Conservation (phyloP, 2,888 invertebrate species). For the Rotaria magnacalcarata region DNA sequence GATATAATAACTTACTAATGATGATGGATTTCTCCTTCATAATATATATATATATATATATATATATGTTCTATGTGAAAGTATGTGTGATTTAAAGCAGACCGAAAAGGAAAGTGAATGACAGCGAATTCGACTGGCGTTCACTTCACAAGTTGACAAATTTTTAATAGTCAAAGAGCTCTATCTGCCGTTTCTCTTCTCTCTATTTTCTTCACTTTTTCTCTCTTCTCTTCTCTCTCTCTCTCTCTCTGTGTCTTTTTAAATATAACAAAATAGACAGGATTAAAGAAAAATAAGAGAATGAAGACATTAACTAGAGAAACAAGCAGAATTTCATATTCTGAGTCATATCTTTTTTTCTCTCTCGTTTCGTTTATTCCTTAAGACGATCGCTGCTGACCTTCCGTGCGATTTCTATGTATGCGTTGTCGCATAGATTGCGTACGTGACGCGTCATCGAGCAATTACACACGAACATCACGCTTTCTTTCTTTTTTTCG, state of each 20-base stretch:
- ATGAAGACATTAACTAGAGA: background rate
- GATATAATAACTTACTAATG: background rate
- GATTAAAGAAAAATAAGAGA: background rate
- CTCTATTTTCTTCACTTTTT: background rate
- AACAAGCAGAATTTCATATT: background rate
- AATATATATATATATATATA: no score
- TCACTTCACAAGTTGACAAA: constrained; percentile 1
- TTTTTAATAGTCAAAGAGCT: background rate
- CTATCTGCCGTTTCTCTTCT: background rate
- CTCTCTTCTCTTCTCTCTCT: background rate
- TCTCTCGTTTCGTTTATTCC: background rate
- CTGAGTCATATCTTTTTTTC: background rate
- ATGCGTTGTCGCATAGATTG: background rate
- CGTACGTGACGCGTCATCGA: constrained; percentile 25
- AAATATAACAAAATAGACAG: background rate
- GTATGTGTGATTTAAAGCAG: background rate
- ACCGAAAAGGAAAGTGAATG: background rate
- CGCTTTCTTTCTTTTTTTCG: background rate
- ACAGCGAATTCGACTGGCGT: background rate
- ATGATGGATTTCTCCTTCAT: background rate
- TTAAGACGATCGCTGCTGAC: background rate
- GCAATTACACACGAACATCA: background rate
- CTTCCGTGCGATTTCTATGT: background rate
- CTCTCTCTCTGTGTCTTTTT: background rate
- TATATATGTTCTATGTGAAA: background rate